Percentiles rank a stretch among this genome's conserved stretches.
phyloP scores from a whole-genome alignment of 2,113 vertebrate species.

The Apeltes quadracus region DNA sequence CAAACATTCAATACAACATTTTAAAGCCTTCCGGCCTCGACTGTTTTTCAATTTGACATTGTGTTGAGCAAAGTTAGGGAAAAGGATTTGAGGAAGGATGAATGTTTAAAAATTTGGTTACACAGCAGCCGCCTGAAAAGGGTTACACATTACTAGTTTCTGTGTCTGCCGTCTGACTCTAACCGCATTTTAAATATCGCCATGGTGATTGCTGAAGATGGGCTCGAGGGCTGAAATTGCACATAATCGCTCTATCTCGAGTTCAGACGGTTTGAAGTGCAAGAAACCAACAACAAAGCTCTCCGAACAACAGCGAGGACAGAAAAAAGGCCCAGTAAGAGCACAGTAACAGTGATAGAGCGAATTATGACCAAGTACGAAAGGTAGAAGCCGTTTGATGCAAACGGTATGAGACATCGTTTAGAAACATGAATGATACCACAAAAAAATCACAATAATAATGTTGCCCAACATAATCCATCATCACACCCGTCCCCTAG shows the following conservation, averaged over 20 bases:
- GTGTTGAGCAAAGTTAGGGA: constrained; percentile 22
- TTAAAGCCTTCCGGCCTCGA: constrained; percentile 25
- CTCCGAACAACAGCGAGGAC: constrained; percentile 46
- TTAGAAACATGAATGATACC: neutral
- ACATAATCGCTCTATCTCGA: constrained; percentile 78
- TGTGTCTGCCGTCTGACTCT: constrained; percentile 60
- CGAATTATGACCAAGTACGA: neutral
- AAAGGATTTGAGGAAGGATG: constrained; percentile 29
- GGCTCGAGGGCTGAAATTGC: constrained; percentile 78
- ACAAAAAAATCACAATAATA: neutral
- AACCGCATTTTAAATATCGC: constrained; percentile 78
- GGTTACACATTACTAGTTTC: constrained; percentile 52
- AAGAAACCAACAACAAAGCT: constrained; percentile 60
- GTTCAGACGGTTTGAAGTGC: constrained; percentile 65
- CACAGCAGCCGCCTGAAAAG: constrained; percentile 29
- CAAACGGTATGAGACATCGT: neutral
- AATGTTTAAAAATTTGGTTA: constrained; percentile 41
- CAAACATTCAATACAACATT: constrained; percentile 24
- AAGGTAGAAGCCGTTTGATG: neutral
- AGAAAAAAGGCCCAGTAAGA: constrained; percentile 16
- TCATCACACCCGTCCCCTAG: neutral
- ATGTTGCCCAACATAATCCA: neutral
- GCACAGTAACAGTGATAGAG: neutral
- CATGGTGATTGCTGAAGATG: constrained; percentile 81
- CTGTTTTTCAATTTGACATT: constrained; percentile 20